A percentile compares a stretch with the other conserved stretches of the same genome.
phyloP scores from a whole-genome alignment of 2,797 vertebrate genomes.

The Synaphobranchus kaupii region DNA sequence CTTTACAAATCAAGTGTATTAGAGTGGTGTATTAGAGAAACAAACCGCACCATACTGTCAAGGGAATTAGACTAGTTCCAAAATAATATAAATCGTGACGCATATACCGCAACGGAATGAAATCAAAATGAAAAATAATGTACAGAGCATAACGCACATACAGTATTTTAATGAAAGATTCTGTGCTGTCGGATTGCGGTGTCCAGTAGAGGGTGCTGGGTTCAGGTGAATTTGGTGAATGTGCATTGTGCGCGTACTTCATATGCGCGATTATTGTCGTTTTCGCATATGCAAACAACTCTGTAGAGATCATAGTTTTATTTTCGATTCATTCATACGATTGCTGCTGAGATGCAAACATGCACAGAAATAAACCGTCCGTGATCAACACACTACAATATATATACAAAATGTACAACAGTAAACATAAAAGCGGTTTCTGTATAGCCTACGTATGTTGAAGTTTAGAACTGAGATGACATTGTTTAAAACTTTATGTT shows the following conservation, averaged over 20 bases:
- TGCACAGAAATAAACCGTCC: neutral
- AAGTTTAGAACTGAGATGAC: neutral
- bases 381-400: neutral
- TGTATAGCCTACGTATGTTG: no score
- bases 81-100: neutral
- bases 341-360: neutral
- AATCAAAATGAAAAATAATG: no score
- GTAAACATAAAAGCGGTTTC: no score
- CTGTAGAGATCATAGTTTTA: neutral
- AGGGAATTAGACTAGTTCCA: neutral
- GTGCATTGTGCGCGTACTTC: neutral
- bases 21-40: neutral
- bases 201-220: slow-evolving; percentile 12
- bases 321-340: neutral
- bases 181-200: neutral
- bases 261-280: neutral
- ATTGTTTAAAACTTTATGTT: neutral
- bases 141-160: neutral
- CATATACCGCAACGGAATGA: no score
- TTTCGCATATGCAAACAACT: neutral
- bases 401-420: neutral
- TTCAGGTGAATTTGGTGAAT: neutral
- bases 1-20: no score
- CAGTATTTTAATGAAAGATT: neutral
- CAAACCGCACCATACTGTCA: neutral